A percentile compares a stretch with the other conserved stretches of the same genome.
Conservation (phyloP, 2,113 vertebrate genomes). For the Machaerirhynchus nigripectus region DNA sequence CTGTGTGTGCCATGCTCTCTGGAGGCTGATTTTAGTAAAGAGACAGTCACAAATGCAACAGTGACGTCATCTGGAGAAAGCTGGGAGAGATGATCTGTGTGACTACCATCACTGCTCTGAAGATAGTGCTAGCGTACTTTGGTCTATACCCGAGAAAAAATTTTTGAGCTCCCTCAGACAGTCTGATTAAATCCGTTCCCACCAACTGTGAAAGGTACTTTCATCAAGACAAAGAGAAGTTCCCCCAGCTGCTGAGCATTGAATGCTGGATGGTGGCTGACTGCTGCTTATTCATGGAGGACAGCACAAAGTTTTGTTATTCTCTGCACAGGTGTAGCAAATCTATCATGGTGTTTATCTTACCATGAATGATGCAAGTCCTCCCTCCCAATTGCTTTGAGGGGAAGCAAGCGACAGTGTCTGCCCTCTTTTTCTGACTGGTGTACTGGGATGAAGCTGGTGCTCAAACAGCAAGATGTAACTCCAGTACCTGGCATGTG, state of each 20-base stretch:
- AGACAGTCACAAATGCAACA: background rate
- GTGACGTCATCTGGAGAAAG: background rate
- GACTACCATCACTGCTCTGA: background rate
- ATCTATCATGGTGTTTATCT: background rate
- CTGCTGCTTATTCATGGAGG: background rate
- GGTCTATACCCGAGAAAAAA: background rate
- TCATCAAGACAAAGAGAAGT: background rate
- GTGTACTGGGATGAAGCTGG: background rate
- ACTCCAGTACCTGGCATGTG: background rate
- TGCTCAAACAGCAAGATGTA: background rate
- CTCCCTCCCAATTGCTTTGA: background rate
- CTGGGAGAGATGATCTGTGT: background rate
- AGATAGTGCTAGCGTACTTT: background rate
- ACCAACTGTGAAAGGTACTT: background rate
- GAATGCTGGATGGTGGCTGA: background rate
- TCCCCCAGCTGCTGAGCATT: background rate
- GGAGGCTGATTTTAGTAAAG: background rate
- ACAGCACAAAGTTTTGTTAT: background rate
- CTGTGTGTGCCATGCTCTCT: fast-evolving
- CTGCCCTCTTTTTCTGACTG: fast-evolving
- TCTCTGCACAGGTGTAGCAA: background rate
- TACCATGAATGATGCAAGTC: background rate
- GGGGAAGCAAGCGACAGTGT: fast-evolving
- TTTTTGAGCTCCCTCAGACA: background rate
- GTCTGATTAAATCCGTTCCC: background rate